A percentile compares a stretch with the other conserved stretches of the same genome.
phyloP scores from a whole-genome alignment of 2,888 invertebrate species.

The Drosophila barbarae region DNA sequence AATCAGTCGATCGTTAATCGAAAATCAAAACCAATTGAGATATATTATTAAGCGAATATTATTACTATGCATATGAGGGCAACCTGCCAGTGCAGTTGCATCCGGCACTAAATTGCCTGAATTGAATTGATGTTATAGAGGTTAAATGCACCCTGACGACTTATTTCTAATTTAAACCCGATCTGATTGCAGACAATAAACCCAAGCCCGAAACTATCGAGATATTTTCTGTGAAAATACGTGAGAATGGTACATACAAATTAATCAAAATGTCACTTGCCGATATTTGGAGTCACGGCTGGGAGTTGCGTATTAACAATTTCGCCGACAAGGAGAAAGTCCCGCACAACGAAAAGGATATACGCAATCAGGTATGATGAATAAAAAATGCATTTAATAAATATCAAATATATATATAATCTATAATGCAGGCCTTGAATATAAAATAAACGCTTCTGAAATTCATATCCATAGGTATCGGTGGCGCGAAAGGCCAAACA shows the following conservation, averaged over 20 bases:
- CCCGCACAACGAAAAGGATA: conserved; percentile 85
- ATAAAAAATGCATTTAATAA: neutral
- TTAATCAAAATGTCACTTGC: conserved; percentile 83
- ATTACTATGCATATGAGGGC: conserved; percentile 2
- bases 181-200: conserved; percentile 83
- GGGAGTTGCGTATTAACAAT: conserved; percentile 86
- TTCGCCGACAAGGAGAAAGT: conserved; percentile 86
- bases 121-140: conserved; percentile 28
- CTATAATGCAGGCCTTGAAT: neutral
- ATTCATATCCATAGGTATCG: conserved; percentile 67
- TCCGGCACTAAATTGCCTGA: conserved; percentile 34
- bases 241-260: conserved; percentile 81
- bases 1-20: conserved; percentile 2
- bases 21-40: conserved; percentile 44
- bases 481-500: conserved; percentile 79
- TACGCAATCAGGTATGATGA: conserved; percentile 83
- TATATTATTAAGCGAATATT: conserved; percentile 25
- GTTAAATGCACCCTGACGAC: conserved; percentile 7
- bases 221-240: conserved; percentile 83
- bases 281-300: conserved; percentile 86
- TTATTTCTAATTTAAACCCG: conserved; percentile 7
- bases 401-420: neutral
- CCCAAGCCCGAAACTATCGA: conserved; percentile 87
- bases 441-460: neutral
- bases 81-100: conserved; percentile 14